Evolutionary conservation across 2,888 invertebrate species (phyloP), one percentile per base, ranked within the genome.

Genomic region (Meiosimyza platycephala): DNA sequence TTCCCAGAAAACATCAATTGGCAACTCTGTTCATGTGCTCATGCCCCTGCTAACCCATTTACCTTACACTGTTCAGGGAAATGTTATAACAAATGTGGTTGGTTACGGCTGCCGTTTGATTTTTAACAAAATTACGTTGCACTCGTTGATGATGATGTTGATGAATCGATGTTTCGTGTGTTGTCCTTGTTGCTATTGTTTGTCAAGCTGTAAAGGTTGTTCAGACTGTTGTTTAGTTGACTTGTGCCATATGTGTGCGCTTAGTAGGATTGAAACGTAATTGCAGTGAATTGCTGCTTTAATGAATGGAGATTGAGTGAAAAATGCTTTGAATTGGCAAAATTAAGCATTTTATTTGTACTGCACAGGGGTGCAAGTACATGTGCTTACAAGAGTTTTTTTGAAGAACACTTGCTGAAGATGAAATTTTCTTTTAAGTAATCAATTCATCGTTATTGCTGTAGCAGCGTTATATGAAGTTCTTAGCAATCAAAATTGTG

Each of bases 121-220:
- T 40, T 66, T 22, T 52, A 54, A 6, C 16, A 55, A 55, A n/a
- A 15, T n/a, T n/a, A 64, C 40, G 74, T 64, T 51, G 67, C 52
- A 76, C 81, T 81, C 70, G 75, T 67, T 66, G 55, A 50, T 62
- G 66, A 64, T 72, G 79, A 80, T 74, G 75, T 79, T 81, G 83
- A 81, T 81, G 80, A 81, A 83, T 83, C 81, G 73, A 73, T 72
- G 75, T 79, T 72, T n/a, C 47, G 64, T 48, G 64, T 22, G 64
- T 18, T 28, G 28, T 62, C 33, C 18, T 40, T 40, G 40, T 40
- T 40, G 40, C 40, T 40, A 9, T 40, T 40, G 40, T 40, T 40
- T 40, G 40, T 28, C 28, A 28, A 28, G 28, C 40, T 40, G 40
- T 28, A 28, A 28, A 40, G 9, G 40, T 40, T 40, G 40, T 40